Percentiles rank a stretch among this genome's conserved stretches.
Evolutionary conservation across 1,140 invertebrate species (phyloP).

Genomic region (Phortica variegata): DNA sequence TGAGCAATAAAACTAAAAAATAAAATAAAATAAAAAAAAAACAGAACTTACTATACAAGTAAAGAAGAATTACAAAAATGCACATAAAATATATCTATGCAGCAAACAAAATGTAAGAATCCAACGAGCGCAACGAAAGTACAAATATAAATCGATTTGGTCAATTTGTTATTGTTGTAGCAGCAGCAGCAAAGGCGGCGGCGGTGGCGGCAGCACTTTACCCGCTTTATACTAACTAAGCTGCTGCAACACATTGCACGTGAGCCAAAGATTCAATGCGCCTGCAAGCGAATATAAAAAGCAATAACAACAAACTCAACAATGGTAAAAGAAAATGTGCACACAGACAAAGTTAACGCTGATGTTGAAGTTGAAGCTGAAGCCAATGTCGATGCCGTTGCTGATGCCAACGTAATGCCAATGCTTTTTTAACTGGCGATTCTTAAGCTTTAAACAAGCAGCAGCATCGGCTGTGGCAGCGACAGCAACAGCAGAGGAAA

Average conservation of each 20-base stretch:
- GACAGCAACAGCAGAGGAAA: background rate
- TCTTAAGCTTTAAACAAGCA: too few relatives aligned
- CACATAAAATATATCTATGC: background rate
- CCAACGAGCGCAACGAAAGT: constrained; percentile 26
- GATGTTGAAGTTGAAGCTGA: background rate
- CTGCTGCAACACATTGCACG: too few relatives aligned
- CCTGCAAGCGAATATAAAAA: too few relatives aligned
- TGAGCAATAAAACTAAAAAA: constrained; percentile 51
- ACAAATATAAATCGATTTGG: constrained; percentile 53
- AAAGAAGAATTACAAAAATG: background rate
- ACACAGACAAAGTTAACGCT: too few relatives aligned
- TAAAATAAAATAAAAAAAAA: constrained; percentile 43
- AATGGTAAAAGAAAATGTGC: background rate
- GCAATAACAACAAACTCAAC: too few relatives aligned
- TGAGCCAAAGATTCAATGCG: too few relatives aligned
- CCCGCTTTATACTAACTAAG: constrained; percentile 9
- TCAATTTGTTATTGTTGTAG: constrained; percentile 53
- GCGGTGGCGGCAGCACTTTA: too few relatives aligned
- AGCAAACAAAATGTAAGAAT: constrained; percentile 8
- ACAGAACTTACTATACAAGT: constrained; percentile 12
- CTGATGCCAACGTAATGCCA: too few relatives aligned
- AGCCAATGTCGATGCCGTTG: constrained; percentile 3
- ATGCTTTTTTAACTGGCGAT: too few relatives aligned
- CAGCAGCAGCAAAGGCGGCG: constrained; percentile 19
- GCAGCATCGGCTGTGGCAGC: too few relatives aligned